These are phyloP conservation scores for Callinectes sapidus DNA, from an alignment of 2,888 invertebrate species.

Conservation along the genomic window DNA sequence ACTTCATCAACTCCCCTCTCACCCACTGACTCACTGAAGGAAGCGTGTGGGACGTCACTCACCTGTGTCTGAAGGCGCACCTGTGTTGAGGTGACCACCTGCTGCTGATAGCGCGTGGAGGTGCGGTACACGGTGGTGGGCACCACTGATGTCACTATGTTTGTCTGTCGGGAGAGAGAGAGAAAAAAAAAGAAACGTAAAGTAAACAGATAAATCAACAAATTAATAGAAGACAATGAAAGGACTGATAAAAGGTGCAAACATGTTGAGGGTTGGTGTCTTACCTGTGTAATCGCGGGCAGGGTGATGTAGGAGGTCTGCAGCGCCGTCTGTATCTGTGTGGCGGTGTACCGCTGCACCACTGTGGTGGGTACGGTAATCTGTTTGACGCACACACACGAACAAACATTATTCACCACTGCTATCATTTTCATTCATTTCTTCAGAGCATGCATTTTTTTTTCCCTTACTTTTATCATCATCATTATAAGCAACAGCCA, in stretches of 20 bases:
- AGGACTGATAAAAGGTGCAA: not conserved
- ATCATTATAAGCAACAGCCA: not conserved
- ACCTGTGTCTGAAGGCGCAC: conserved; percentile 24
- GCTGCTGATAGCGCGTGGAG: not conserved
- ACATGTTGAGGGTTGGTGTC: not conserved
- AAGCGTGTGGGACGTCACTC: not conserved
- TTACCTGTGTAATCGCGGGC: conserved; percentile 8
- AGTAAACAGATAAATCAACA: not conserved
- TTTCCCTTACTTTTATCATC: not conserved
- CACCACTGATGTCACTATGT: not conserved
- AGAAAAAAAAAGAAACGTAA: not conserved
- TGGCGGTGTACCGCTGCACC: conserved; percentile 30
- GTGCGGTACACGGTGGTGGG: not conserved
- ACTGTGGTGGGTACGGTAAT: conserved; percentile 27
- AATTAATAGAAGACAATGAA: not conserved
- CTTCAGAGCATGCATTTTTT: conserved; percentile 9
- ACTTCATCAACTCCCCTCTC: not conserved
- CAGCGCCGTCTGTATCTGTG: conserved; percentile 28
- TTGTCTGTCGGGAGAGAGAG: not conserved
- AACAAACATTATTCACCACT: not conserved
- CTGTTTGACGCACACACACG: not conserved
- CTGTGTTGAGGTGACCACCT: not conserved
- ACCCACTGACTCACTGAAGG: too few relatives aligned
- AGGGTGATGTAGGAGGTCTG: conserved; percentile 49
- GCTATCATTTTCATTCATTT: not conserved